Evolutionary conservation across 2,113 vertebrate species (phyloP).

Genomic region (Salminus brasiliensis): DNA sequence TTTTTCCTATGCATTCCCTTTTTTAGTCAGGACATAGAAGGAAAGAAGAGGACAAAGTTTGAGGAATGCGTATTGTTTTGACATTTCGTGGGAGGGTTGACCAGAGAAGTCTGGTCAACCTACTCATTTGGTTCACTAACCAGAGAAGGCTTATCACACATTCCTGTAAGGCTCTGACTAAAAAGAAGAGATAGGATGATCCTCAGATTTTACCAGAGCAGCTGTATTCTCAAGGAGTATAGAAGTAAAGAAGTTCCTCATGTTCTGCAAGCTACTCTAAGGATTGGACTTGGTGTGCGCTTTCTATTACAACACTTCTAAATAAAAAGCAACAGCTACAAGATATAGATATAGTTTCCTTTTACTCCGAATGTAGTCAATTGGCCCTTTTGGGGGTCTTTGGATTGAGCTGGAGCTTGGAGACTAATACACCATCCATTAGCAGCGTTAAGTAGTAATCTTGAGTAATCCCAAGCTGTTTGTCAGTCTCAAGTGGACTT

Average conservation of each 20-base stretch:
- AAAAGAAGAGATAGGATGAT: background rate
- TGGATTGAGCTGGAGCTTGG: no score
- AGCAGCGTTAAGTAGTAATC: no score
- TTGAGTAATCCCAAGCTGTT: no score
- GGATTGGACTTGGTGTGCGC: background rate
- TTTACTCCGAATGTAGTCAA: no score
- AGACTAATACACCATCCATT: no score
- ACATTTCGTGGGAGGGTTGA: no score
- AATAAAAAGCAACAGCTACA: background rate
- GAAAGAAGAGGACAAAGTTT: background rate
- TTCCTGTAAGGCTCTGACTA: background rate
- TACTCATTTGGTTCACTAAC: background rate
- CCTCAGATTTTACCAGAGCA: background rate
- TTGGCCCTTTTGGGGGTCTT: no score
- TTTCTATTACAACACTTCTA: background rate
- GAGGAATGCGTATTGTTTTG: slow-evolving; percentile 2
- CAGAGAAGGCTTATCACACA: slow-evolving; percentile 23
- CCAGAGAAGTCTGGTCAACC: background rate
- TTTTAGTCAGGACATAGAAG: slow-evolving; percentile 5
- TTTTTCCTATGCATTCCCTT: background rate
- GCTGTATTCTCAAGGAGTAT: slow-evolving; percentile 1
- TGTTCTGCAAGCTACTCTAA: slow-evolving; percentile 30
- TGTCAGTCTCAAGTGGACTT: no score
- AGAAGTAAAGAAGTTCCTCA: slow-evolving; percentile 29
- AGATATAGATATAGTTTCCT: no score